These are phyloP conservation scores for Lamellibrachia columna DNA, from an alignment of 2,888 invertebrate genomes.

Conservation along the genomic window DNA sequence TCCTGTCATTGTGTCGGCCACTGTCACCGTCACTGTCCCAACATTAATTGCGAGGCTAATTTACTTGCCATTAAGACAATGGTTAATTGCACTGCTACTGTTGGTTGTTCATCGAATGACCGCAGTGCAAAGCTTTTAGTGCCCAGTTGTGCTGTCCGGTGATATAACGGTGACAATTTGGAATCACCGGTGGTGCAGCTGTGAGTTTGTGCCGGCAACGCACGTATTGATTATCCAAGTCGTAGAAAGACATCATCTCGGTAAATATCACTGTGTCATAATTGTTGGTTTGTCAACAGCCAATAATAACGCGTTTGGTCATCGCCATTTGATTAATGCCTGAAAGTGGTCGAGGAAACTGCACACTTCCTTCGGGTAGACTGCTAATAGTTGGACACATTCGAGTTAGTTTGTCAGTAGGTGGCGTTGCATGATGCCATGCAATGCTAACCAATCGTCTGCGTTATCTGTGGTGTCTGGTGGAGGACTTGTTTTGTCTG, in stretches of 20 bases:
- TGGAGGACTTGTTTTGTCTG: neutral
- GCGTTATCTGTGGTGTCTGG: neutral
- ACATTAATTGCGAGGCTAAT: neutral
- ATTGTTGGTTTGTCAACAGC: neutral
- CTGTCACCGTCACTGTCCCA: neutral
- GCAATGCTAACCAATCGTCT: neutral
- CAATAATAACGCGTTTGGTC: neutral
- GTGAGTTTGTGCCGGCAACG: neutral
- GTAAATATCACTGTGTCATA: neutral
- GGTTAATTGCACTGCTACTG: neutral
- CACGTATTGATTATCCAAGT: neutral
- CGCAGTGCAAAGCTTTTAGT: neutral
- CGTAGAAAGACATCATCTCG: neutral
- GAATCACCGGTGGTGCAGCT: neutral
- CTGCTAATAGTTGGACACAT: neutral
- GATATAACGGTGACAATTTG: neutral
- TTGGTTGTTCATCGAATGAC: neutral
- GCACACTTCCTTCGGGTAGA: neutral
- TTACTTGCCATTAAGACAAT: conserved; percentile 3
- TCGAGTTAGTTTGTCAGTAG: neutral
- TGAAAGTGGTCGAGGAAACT: neutral
- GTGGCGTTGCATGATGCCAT: neutral
- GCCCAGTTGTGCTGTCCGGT: neutral
- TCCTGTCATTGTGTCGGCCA: neutral
- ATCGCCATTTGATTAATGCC: neutral